Evolutionary conservation across 1,140 invertebrate species (phyloP).

Genomic region (Hirudo medicinalis): DNA sequence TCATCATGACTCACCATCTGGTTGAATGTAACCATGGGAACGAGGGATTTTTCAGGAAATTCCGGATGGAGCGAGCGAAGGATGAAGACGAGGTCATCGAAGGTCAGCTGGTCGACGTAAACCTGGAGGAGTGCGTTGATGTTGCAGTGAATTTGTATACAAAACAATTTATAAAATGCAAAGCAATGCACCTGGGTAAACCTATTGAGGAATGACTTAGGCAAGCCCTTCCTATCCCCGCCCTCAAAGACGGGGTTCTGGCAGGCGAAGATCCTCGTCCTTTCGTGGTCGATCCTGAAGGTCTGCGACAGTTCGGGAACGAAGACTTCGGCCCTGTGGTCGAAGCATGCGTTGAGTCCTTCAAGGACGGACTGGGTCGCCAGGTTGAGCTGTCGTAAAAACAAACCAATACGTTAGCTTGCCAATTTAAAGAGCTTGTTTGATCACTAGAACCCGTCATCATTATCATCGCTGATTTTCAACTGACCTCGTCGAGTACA

Average conservation of each 20-base stretch:
- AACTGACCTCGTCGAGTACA: conserved; percentile 74
- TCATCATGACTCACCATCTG: conserved; percentile 39
- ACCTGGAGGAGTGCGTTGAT: conserved; percentile 45
- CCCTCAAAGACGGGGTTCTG: conserved; percentile 96
- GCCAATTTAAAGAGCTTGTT: too few relatives aligned
- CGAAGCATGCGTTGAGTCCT: conserved; percentile 92
- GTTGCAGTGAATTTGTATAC: too few relatives aligned
- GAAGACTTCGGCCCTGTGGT: conserved; percentile 89
- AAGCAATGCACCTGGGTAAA: conserved; percentile 66
- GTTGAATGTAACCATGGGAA: conserved; percentile 69
- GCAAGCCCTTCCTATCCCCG: conserved; percentile 81
- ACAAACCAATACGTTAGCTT: too few relatives aligned
- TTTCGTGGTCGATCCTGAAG: conserved; percentile 54
- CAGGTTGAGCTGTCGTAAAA: conserved; percentile 72
- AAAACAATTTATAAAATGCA: too few relatives aligned
- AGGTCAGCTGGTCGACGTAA: conserved; percentile 64
- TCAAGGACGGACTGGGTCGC: conserved; percentile 95
- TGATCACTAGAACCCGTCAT: background rate
- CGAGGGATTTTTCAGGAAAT: conserved; percentile 44
- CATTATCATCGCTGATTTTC: conserved; percentile 19
- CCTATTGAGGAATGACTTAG: conserved; percentile 90
- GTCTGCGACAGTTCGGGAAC: conserved; percentile 82
- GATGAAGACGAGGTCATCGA: conserved; percentile 59
- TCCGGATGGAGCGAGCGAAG: conserved; percentile 39
- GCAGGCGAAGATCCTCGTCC: conserved; percentile 83